Evolutionary conservation across 1,140 invertebrate species (phyloP).

Genomic region (Drosophila baimaii): DNA sequence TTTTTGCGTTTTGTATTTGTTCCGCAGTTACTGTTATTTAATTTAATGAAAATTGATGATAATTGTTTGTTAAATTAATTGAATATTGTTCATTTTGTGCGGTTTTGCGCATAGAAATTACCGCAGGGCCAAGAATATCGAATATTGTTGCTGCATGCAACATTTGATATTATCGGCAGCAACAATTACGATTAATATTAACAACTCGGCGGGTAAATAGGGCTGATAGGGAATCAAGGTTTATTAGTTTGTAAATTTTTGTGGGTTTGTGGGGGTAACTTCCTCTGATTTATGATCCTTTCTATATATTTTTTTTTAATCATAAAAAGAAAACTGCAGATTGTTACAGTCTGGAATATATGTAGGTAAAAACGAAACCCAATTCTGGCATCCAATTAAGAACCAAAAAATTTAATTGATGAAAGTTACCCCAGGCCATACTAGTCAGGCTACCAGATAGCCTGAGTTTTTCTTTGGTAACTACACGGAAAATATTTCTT

Average conservation of each 20-base stretch:
- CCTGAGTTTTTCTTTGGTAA: too few relatives aligned
- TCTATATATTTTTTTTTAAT: background rate
- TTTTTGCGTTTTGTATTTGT: background rate
- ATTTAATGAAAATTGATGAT: slow-evolving; percentile 75
- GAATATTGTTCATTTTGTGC: slow-evolving; percentile 51
- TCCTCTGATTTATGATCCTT: too few relatives aligned
- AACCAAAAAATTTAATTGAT: slow-evolving; percentile 50
- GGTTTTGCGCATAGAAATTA: slow-evolving; percentile 44
- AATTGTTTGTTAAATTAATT: slow-evolving; percentile 65
- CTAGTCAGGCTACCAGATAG: background rate
- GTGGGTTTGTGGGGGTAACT: slow-evolving; percentile 8
- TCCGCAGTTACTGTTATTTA: slow-evolving; percentile 42
- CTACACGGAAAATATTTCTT: background rate
- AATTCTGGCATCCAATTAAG: slow-evolving; percentile 44
- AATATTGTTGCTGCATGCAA: slow-evolving; percentile 31
- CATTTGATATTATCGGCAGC: slow-evolving; percentile 36
- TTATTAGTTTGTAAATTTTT: slow-evolving; percentile 38
- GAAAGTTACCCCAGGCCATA: background rate
- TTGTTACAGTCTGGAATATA: background rate
- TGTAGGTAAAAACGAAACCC: background rate
- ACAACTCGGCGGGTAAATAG: slow-evolving; percentile 27
- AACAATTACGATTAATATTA: slow-evolving; percentile 46
- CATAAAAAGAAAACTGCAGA: background rate
- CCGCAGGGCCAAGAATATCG: slow-evolving; percentile 17
- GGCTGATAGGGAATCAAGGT: slow-evolving; percentile 17